Percentiles rank a stretch among this genome's conserved stretches.
Conservation (phyloP, 2,113 vertebrate species). For the Symphodus melops region DNA sequence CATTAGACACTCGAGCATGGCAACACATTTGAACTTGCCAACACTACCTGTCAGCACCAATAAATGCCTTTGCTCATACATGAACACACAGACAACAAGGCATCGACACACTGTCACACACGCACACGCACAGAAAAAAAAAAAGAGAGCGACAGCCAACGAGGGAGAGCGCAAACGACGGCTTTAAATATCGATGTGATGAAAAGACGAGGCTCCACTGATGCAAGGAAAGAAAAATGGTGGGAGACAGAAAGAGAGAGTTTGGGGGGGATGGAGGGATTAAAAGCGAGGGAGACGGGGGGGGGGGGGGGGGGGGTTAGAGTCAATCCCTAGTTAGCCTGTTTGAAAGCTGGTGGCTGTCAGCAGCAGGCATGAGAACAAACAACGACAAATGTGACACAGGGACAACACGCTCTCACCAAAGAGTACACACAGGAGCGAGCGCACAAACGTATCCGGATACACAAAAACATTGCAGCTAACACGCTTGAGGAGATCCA, state of each 20-base stretch:
- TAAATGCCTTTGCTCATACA: slow-evolving; percentile 15
- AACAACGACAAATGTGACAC: slow-evolving; percentile 57
- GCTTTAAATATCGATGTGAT: slow-evolving; percentile 65
- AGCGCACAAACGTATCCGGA: slow-evolving; percentile 23
- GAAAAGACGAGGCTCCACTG: slow-evolving; percentile 47
- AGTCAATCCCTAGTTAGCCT: slow-evolving; percentile 56
- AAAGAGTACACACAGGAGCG: slow-evolving; percentile 13
- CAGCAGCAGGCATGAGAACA: slow-evolving; percentile 63
- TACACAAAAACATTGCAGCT: slow-evolving; percentile 28
- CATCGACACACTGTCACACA: neutral
- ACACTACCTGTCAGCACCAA: slow-evolving; percentile 61
- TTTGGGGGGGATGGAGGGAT: slow-evolving; percentile 31
- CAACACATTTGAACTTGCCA: slow-evolving; percentile 56
- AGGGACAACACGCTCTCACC: slow-evolving; percentile 14
- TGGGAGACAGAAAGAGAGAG: slow-evolving; percentile 23
- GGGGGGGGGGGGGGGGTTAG: slow-evolving; percentile 8
- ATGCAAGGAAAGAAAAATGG: slow-evolving; percentile 25
- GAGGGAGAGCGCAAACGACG: neutral
- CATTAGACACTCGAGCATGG: slow-evolving; percentile 44
- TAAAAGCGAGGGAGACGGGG: too few species aligned
- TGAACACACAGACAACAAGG: neutral
- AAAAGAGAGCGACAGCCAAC: slow-evolving; percentile 5
- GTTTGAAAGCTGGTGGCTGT: slow-evolving; percentile 60
- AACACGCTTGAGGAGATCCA: slow-evolving; percentile 25
- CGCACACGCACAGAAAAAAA: slow-evolving; percentile 30